Percentiles rank a stretch among this genome's conserved stretches.
These are phyloP conservation scores for Pocillopora meandrina DNA, from an alignment of 92 coral and sea anemone genomes.

Conservation along the genomic window DNA sequence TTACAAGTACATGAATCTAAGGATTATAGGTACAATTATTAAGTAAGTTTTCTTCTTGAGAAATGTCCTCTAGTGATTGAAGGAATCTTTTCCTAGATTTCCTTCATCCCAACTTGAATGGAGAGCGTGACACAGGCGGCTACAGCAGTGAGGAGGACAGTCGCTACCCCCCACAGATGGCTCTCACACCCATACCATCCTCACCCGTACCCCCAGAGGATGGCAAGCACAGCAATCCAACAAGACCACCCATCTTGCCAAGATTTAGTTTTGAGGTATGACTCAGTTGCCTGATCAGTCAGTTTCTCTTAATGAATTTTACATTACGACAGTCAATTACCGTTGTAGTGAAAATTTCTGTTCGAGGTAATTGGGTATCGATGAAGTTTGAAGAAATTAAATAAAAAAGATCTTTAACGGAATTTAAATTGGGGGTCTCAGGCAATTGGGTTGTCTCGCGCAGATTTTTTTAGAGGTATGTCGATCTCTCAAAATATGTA, in stretches of 20 bases:
- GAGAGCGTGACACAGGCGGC: slow-evolving; percentile 59
- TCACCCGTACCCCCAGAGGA: slow-evolving; percentile 85
- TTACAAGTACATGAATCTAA: no score
- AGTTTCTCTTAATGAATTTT: no score
- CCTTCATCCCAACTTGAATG: slow-evolving; percentile 57
- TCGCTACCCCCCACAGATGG: slow-evolving; percentile 97
- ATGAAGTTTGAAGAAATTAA: no score
- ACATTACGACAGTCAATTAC: no score
- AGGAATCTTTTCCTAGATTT: not conserved
- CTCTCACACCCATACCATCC: slow-evolving; percentile 80
- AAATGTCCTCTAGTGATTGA: not conserved
- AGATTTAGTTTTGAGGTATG: slow-evolving; percentile 86
- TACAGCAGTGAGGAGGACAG: slow-evolving; percentile 86
- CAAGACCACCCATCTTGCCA: slow-evolving; percentile 65
- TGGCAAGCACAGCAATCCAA: slow-evolving; percentile 32
- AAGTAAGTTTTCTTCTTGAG: not conserved
- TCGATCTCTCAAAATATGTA: no score
- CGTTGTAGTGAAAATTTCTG: no score
- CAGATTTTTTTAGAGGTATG: no score
- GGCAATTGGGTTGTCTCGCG: no score
- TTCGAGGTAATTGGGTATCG: no score
- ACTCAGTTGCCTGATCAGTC: not conserved
- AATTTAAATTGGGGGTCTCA: no score
- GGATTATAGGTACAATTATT: no score
- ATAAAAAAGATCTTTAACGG: no score